Conservation (phyloP, 1,140 invertebrate species). For the Drosophila subpulchrella region DNA sequence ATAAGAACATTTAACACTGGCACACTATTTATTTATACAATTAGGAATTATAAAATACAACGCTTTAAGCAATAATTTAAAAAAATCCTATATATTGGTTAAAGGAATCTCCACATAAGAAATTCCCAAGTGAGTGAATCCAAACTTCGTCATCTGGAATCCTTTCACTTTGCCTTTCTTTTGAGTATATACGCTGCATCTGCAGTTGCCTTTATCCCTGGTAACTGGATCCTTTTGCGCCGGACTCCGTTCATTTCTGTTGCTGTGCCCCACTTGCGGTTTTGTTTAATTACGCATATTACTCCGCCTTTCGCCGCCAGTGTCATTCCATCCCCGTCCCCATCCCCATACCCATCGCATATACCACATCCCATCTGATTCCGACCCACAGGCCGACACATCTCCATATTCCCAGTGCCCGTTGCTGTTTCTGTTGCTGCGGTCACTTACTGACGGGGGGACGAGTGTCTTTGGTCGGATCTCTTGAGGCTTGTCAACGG, state of each 20-base stretch:
- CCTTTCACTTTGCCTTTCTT: neutral
- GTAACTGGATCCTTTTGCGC: conserved; percentile 37
- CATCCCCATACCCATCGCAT: no score
- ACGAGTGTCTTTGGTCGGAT: conserved; percentile 61
- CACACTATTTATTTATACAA: no score
- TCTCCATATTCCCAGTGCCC: neutral
- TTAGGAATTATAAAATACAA: no score
- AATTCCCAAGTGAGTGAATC: neutral
- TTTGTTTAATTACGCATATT: conserved; percentile 82
- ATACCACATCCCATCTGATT: conserved; percentile 1
- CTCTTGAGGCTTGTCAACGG: conserved; percentile 67
- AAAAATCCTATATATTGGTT: no score
- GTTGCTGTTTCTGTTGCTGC: conserved; percentile 42
- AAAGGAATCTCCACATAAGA: no score
- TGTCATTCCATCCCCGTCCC: neutral
- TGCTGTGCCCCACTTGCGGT: conserved; percentile 69
- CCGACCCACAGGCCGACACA: neutral
- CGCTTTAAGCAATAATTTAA: no score
- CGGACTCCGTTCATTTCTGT: conserved; percentile 46
- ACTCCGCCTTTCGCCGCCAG: conserved; percentile 38
- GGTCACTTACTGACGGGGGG: conserved; percentile 64
- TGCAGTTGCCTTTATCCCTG: conserved; percentile 52
- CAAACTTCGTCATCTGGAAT: neutral
- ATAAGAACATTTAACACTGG: no score
- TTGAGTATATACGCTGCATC: conserved; percentile 17